Evolutionary conservation across 2,888 invertebrate genomes (phyloP).

Genomic region (Melieria picta): DNA sequence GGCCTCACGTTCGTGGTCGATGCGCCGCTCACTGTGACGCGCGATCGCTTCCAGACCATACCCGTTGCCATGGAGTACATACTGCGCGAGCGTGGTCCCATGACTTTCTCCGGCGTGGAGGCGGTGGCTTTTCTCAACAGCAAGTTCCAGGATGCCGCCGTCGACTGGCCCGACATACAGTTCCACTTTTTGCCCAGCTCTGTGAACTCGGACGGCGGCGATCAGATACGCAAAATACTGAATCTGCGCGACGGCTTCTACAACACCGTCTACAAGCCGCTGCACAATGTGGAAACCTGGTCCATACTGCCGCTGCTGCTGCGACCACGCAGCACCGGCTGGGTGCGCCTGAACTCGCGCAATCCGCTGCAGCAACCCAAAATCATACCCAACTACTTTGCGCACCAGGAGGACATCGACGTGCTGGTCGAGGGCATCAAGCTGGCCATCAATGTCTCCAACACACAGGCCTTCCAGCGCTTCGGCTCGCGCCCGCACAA

Average conservation of each 20-base stretch:
- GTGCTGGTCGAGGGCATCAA: constrained; percentile 85
- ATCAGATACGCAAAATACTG: constrained; percentile 80
- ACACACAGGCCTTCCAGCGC: constrained; percentile 80
- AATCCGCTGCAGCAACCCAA: constrained; percentile 86
- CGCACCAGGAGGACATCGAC: constrained; percentile 82
- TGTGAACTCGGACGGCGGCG: constrained; percentile 83
- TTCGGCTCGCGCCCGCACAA: constrained; percentile 83
- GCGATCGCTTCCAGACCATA: constrained; percentile 79
- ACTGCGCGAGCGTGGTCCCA: constrained; percentile 81
- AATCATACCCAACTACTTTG: constrained; percentile 92
- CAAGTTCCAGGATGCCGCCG: constrained; percentile 81
- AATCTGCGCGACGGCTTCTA: constrained; percentile 83
- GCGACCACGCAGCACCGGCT: constrained; percentile 88
- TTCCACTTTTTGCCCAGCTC: constrained; percentile 89
- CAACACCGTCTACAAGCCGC: constrained; percentile 85
- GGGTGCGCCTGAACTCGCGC: constrained; percentile 81
- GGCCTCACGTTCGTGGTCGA: constrained; percentile 85
- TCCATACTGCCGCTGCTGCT: constrained; percentile 82
- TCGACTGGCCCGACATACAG: constrained; percentile 86
- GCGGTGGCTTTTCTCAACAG: constrained; percentile 89
- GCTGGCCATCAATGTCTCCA: constrained; percentile 82
- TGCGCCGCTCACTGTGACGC: constrained; percentile 82
- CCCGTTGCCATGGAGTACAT: constrained; percentile 85
- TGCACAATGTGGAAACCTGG: constrained; percentile 83
- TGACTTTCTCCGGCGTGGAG: constrained; percentile 86